A percentile compares a stretch with the other conserved stretches of the same genome.
These are phyloP conservation scores for Apis cerana DNA, from an alignment of 1,140 invertebrate genomes.

Conservation along the genomic window DNA sequence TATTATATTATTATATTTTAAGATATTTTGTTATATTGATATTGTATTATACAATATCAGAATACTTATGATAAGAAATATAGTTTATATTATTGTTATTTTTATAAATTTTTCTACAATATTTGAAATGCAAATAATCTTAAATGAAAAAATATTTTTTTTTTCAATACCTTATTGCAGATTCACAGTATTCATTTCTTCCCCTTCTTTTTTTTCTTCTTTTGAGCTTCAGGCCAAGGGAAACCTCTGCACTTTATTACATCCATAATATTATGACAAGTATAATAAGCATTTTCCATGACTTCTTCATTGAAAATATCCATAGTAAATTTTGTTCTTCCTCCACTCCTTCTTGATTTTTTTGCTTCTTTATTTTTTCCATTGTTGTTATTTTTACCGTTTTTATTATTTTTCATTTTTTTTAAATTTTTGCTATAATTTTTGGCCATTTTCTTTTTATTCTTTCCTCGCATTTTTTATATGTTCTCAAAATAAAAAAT, in stretches of 20 bases:
- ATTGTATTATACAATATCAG: neutral
- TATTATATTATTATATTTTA: too few species aligned
- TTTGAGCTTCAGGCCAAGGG: conserved; percentile 90
- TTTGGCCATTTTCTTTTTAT: conserved; percentile 66
- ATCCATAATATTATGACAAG: conserved; percentile 94
- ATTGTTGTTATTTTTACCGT: conserved; percentile 77
- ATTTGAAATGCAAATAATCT: neutral
- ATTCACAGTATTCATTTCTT: conserved; percentile 75
- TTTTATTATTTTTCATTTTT: conserved; percentile 83
- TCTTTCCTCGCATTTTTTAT: conserved; percentile 48
- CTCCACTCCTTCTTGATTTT: conserved; percentile 82
- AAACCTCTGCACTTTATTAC: conserved; percentile 89
- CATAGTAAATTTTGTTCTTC: conserved; percentile 85
- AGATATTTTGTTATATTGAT: neutral
- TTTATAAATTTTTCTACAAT: conserved; percentile 18
- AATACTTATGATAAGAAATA: neutral
- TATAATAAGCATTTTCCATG: conserved; percentile 94
- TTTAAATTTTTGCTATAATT: conserved; percentile 77
- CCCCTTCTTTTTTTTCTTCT: conserved; percentile 87
- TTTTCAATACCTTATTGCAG: neutral
- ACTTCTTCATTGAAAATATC: conserved; percentile 93
- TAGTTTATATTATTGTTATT: neutral
- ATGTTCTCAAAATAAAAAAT: too few species aligned
- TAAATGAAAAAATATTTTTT: conserved; percentile 19
- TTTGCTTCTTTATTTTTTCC: conserved; percentile 80